These are phyloP conservation scores for Heliconius ismenius DNA, from an alignment of 2,888 invertebrate species.

Conservation along the genomic window DNA sequence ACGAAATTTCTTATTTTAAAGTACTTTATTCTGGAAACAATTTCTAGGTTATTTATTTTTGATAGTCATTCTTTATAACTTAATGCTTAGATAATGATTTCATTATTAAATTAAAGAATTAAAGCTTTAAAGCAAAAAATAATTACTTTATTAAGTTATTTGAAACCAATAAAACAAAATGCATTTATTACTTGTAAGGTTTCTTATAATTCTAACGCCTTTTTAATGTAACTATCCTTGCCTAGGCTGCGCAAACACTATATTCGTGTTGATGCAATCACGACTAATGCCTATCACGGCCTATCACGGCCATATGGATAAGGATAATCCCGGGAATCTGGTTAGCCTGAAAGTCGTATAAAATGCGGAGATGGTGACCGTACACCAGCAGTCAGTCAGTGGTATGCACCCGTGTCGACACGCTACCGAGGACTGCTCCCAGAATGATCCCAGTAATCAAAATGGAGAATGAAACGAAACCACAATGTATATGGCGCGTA, in stretches of 20 bases:
- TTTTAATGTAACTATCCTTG: constrained; percentile 43
- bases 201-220: constrained; percentile 49
- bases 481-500: constrained; percentile 67
- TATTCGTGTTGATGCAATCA: constrained; percentile 69
- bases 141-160: constrained; percentile 28
- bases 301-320: constrained; percentile 55
- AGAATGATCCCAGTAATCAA: constrained; percentile 49
- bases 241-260: constrained; percentile 53
- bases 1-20: too few species aligned
- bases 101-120: not conserved
- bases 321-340: constrained; percentile 72
- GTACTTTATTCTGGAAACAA: too few species aligned
- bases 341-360: constrained; percentile 68
- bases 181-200: constrained; percentile 49
- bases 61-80: not conserved
- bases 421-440: constrained; percentile 79
- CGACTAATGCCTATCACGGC: constrained; percentile 74
- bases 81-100: not conserved
- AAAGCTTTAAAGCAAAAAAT: not conserved
- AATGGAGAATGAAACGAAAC: constrained; percentile 68
- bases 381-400: constrained; percentile 75
- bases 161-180: constrained; percentile 34
- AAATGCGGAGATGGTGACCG: constrained; percentile 50
- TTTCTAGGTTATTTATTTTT: too few species aligned
- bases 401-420: constrained; percentile 59